These are phyloP conservation scores for Sesia apiformis DNA, from an alignment of 2,888 invertebrate species.

Conservation along the genomic window DNA sequence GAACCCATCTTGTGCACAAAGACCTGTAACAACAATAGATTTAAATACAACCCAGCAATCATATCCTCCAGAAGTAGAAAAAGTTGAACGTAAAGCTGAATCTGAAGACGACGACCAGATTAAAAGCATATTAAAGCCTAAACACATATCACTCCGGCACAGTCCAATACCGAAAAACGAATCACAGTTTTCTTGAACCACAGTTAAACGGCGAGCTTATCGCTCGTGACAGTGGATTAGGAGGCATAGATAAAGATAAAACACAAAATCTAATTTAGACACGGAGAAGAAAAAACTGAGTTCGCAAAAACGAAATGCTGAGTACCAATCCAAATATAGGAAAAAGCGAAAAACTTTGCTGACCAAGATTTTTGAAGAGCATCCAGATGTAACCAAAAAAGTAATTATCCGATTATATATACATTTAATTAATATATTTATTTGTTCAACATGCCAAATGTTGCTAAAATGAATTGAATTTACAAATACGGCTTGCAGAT, in stretches of 20 bases:
- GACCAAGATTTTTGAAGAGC: background rate
- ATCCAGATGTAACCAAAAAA: conserved; percentile 1
- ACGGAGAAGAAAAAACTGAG: conserved; percentile 1
- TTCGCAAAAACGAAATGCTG: conserved; percentile 1
- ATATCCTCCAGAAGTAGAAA: background rate
- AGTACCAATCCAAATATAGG: conserved; percentile 1
- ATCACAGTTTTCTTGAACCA: background rate
- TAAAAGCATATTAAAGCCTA: background rate
- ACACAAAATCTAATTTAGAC: background rate
- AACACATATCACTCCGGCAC: conserved; percentile 1
- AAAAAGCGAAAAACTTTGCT: background rate
- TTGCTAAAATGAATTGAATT: background rate
- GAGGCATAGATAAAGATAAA: background rate
- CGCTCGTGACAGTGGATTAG: background rate
- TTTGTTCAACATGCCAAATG: background rate
- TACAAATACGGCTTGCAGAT: conserved; percentile 1
- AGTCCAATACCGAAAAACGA: conserved; percentile 1
- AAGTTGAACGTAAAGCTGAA: background rate
- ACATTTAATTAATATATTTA: background rate
- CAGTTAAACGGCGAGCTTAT: background rate
- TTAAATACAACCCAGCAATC: background rate
- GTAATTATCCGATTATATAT: conserved; percentile 1
- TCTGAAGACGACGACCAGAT: conserved; percentile 1
- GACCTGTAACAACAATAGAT: background rate
- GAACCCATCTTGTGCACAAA: conserved; percentile 1